These are phyloP conservation scores for Sitta carolinensis DNA, from an alignment of 2,797 vertebrate genomes.

Conservation along the genomic window DNA sequence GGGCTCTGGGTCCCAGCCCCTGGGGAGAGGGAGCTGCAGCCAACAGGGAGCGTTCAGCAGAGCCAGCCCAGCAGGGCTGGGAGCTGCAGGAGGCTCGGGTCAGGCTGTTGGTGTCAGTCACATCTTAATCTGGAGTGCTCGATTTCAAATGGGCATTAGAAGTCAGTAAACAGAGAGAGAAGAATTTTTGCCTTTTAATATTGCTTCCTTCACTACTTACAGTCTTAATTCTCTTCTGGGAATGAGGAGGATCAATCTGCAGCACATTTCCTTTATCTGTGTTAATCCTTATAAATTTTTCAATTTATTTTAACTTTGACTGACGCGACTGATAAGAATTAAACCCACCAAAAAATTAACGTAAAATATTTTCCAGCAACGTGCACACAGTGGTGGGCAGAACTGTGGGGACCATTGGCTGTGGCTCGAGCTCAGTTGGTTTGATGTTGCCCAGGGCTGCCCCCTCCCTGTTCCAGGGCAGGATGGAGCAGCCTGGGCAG, in stretches of 20 bases:
- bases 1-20: too few species aligned
- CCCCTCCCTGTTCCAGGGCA: not conserved
- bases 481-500: not conserved
- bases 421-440: not conserved
- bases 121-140: not conserved
- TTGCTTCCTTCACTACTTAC: not conserved
- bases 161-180: not conserved
- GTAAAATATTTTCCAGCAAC: not conserved
- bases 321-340: not conserved
- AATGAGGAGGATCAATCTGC: not conserved
- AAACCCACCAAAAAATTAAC: not conserved
- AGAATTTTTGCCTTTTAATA: not conserved
- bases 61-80: not conserved
- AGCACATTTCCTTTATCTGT: not conserved
- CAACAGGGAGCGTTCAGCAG: constrained; percentile 14
- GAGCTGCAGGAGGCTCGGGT: not conserved
- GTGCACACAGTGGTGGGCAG: not conserved
- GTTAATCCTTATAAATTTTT: not conserved
- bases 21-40: not conserved
- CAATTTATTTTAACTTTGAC: not conserved
- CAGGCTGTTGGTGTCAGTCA: not conserved
- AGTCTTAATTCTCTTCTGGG: not conserved
- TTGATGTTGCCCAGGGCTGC: not conserved
- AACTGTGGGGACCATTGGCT: not conserved
- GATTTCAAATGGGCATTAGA: not conserved